These are phyloP conservation scores for Dasypus novemcinctus DNA, from an alignment of 2,113 vertebrate species.

Conservation along the genomic window DNA sequence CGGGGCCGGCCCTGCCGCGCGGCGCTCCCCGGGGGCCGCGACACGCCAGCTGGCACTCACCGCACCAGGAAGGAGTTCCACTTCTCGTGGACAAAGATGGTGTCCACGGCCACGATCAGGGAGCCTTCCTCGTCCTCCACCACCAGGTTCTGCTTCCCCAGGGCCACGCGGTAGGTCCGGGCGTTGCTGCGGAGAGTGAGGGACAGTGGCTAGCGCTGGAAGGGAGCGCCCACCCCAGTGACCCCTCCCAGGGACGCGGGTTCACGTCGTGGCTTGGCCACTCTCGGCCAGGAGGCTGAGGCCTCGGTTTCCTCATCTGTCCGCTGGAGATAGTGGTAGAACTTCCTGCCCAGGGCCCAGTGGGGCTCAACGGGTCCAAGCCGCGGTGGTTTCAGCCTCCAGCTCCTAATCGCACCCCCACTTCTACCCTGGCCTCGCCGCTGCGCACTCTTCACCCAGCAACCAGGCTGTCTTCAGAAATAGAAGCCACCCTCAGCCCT, in stretches of 20 bases:
- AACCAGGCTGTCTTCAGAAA: neutral
- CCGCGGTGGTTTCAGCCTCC: accelerated
- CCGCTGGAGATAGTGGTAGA: neutral
- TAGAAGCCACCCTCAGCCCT: neutral
- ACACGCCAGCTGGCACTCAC: constrained; percentile 64
- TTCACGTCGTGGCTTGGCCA: neutral
- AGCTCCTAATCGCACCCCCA: no score
- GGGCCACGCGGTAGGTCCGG: constrained; percentile 88
- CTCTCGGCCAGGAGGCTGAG: neutral
- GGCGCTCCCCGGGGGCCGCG: accelerated
- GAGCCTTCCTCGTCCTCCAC: constrained; percentile 80
- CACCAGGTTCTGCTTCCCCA: constrained; percentile 90
- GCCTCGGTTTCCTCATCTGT: neutral
- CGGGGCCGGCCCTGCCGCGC: neutral
- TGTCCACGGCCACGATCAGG: constrained; percentile 83
- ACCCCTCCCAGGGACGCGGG: neutral
- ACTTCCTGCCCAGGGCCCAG: neutral
- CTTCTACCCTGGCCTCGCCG: neutral
- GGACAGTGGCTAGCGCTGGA: accelerated
- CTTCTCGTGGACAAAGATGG: constrained; percentile 89
- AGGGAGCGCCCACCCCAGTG: neutral
- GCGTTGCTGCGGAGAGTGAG: constrained; percentile 74
- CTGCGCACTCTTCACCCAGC: neutral
- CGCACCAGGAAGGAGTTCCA: constrained; percentile 82
- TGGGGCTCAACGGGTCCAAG: neutral